These are phyloP conservation scores for Melitaea cinxia DNA, from an alignment of 1,140 invertebrate species.

Conservation along the genomic window DNA sequence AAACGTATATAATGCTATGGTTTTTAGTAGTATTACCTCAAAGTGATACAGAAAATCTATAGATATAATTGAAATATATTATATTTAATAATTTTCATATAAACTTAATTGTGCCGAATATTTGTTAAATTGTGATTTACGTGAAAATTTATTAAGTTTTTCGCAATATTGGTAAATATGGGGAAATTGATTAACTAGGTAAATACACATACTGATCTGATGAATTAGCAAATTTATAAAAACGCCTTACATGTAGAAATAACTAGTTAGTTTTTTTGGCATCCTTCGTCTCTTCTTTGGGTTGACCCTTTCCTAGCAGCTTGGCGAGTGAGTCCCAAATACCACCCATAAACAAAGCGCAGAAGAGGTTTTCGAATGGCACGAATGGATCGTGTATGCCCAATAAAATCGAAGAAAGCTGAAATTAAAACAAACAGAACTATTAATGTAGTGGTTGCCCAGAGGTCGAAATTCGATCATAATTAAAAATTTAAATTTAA, in stretches of 20 bases:
- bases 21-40: too few species aligned
- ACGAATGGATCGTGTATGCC: constrained; percentile 99
- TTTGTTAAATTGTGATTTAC: too few species aligned
- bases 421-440: constrained; percentile 25
- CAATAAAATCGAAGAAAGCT: constrained; percentile 96
- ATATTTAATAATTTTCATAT: too few species aligned
- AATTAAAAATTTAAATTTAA: too few species aligned
- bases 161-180: not conserved
- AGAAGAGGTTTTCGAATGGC: constrained; percentile 99
- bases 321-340: constrained; percentile 97
- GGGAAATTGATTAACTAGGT: too few species aligned
- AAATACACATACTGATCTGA: too few species aligned
- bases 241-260: constrained; percentile 39
- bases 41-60: too few species aligned
- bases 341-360: constrained; percentile 98
- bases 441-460: not conserved
- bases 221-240: too few species aligned
- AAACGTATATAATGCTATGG: constrained; percentile 12
- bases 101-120: too few species aligned
- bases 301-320: constrained; percentile 89
- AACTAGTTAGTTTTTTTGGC: constrained; percentile 90
- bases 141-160: too few species aligned
- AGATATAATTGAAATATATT: too few species aligned
- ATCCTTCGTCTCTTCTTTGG: constrained; percentile 90
- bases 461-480: too few species aligned